A percentile compares a stretch with the other conserved stretches of the same genome.
phyloP scores from a whole-genome alignment of 2,113 vertebrate species.

The Petromus typicus region DNA sequence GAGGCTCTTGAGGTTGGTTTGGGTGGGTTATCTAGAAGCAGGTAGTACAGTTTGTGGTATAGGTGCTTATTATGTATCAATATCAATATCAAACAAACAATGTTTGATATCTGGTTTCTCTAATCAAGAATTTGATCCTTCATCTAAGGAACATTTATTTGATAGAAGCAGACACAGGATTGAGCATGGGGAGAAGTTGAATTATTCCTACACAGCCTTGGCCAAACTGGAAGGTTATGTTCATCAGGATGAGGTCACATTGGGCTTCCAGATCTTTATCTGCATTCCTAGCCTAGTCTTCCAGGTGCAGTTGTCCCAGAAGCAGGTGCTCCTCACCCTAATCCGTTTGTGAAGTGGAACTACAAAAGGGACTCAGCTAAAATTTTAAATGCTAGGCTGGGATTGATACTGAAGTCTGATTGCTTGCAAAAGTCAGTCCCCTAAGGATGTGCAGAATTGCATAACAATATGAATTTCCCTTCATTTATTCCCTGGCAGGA shows the following conservation, averaged over 20 bases:
- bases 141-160: constrained; percentile 11
- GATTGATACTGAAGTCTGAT: background rate
- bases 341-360: background rate
- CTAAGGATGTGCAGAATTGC: background rate
- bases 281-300: background rate
- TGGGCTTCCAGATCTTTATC: background rate
- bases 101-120: background rate
- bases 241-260: background rate
- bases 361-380: background rate
- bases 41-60: background rate
- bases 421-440: background rate
- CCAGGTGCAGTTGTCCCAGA: background rate
- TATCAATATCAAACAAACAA: no score
- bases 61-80: background rate
- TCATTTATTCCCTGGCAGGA: background rate
- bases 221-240: background rate
- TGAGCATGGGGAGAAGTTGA: background rate
- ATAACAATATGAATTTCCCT: background rate
- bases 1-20: background rate
- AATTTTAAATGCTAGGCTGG: background rate
- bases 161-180: background rate
- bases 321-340: rapidly evolving
- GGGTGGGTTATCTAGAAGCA: background rate
- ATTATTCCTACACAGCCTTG: background rate
- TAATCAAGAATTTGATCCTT: background rate